Evolutionary conservation across 1,140 invertebrate genomes (phyloP), one percentile per base, ranked within the genome.

Genomic region (Leguminivora glycinivorella): DNA sequence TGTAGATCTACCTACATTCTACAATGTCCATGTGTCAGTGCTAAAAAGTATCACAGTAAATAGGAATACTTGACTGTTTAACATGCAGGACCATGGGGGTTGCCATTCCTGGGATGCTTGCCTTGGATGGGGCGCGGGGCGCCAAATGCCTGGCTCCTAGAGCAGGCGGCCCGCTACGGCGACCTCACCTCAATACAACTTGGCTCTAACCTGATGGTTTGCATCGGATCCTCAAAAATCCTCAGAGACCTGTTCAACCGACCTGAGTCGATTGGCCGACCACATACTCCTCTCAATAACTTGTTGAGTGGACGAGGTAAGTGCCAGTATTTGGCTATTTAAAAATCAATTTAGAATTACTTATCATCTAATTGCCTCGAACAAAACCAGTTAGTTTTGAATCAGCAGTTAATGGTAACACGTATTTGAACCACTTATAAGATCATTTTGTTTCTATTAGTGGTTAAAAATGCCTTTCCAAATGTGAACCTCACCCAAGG

Each of bases 261-360:
- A 38, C 29, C 40, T 1, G 79, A 81, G 26, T 81, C 78, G 0
- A 79, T 68, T 60, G 76, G 68, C 3, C 70, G 81, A 1, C 81
- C 79, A 0, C 69, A 77, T 9, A 81, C 81, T 1, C 79, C 78
- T 3, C 69, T 83, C 14, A 80, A 77, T 56, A 71, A 72, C 67
- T 60, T 83, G 14, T 29, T 81, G 25, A 74, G 68, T 0, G 81
- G 81, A 22, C 67, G 70, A 25, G 81, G 81, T 83, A 76, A 78
- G 69, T 70, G 22, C 6, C 40, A 43, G n/a, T 43, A 43, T 43
- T 43, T 29, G 6, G 17, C 17, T 6, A n/a, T 19, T 67, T 34
- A 40, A 40, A 38, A n/a, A 67, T 34, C n/a, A 24, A n/a, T 47
- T 47, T 26, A 2, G 1, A 68, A 47, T 3, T 7, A 12, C 34